Percentiles rank a stretch among this genome's conserved stretches.
Evolutionary conservation across 2,888 invertebrate species (phyloP).

Genomic region (Sarcophaga subvicina): DNA sequence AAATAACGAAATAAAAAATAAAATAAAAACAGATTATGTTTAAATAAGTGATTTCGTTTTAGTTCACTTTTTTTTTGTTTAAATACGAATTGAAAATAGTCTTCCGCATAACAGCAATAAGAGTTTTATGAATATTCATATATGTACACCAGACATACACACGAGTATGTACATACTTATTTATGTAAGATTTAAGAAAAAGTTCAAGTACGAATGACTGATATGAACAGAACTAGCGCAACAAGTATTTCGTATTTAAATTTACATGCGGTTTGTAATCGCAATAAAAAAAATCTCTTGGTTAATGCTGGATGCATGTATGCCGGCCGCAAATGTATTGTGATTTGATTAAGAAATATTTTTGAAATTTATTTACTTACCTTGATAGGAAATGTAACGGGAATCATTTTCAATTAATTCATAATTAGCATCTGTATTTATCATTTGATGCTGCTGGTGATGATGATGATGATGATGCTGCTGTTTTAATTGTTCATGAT

Average conservation of each 20-base stretch:
- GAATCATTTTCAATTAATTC: conserved; percentile 80
- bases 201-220: too few relatives aligned
- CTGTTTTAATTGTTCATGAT: conserved; percentile 45
- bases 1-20: background rate
- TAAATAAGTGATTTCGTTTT: background rate
- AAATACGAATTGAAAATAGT: background rate
- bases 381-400: conserved; percentile 81
- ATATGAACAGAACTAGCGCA: too few relatives aligned
- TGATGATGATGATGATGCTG: conserved; percentile 32
- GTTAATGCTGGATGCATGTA: too few relatives aligned
- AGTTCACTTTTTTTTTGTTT: background rate
- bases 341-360: too few relatives aligned
- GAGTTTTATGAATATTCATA: too few relatives aligned
- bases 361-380: conserved; percentile 72
- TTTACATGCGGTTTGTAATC: background rate
- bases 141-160: too few relatives aligned
- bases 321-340: too few relatives aligned
- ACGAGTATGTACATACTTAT: too few relatives aligned
- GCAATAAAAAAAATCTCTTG: background rate
- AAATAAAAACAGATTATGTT: background rate
- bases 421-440: conserved; percentile 72
- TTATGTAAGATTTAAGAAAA: too few relatives aligned
- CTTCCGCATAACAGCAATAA: background rate
- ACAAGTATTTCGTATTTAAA: too few relatives aligned
- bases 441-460: conserved; percentile 42